These are phyloP conservation scores for Megaustenia siamemsis DNA, from an alignment of 2,888 invertebrate genomes.

Conservation along the genomic window DNA sequence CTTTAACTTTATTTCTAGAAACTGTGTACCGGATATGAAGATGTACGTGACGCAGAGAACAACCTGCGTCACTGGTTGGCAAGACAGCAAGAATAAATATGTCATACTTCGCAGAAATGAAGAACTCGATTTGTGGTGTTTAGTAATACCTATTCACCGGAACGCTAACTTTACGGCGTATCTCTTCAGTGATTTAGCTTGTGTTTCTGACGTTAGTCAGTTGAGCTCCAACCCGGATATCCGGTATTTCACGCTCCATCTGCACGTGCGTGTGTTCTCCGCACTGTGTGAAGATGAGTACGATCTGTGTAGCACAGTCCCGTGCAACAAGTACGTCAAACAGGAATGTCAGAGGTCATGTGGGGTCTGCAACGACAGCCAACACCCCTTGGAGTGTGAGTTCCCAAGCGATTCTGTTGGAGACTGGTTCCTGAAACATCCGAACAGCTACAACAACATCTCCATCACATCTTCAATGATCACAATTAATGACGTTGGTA, in stretches of 20 bases:
- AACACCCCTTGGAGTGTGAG: slow-evolving; percentile 63
- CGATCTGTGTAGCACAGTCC: slow-evolving; percentile 62
- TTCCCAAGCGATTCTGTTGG: slow-evolving; percentile 65
- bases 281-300: slow-evolving; percentile 73
- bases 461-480: slow-evolving; percentile 42
- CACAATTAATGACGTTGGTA: slow-evolving; percentile 63
- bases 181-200: slow-evolving; percentile 68
- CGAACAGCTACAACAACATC: slow-evolving; percentile 5
- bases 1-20: slow-evolving; percentile 66
- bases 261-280: slow-evolving; percentile 61
- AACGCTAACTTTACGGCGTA: slow-evolving; percentile 44
- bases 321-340: slow-evolving; percentile 63
- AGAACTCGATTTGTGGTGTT: slow-evolving; percentile 64
- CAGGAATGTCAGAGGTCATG: slow-evolving; percentile 72
- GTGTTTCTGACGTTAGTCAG: slow-evolving; percentile 42
- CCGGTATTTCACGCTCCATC: slow-evolving; percentile 61
- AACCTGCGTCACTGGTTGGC: slow-evolving; percentile 67
- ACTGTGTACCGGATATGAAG: slow-evolving; percentile 62
- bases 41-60: slow-evolving; percentile 65
- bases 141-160: slow-evolving; percentile 61
- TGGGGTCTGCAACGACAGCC: slow-evolving; percentile 63
- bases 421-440: slow-evolving; percentile 61
- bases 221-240: background rate
- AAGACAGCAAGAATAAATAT: slow-evolving; percentile 62
- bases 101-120: slow-evolving; percentile 62